These are phyloP conservation scores for Nothocercus julius DNA, from an alignment of 2,113 vertebrate species.

Conservation along the genomic window DNA sequence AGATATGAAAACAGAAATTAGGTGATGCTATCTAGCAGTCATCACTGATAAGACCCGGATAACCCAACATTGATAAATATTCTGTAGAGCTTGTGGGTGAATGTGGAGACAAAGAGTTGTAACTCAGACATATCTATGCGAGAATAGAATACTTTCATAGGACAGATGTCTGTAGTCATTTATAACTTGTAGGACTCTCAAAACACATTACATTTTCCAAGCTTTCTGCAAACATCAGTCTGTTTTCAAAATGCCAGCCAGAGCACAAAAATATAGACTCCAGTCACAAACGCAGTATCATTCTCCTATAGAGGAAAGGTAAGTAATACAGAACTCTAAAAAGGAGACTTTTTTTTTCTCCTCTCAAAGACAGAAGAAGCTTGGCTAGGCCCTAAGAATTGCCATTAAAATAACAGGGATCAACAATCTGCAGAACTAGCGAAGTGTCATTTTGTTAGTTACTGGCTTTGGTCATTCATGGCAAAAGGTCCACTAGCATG, in stretches of 20 bases:
- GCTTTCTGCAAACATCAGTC: background rate
- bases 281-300: background rate
- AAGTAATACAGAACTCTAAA: slow-evolving; percentile 7
- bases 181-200: background rate
- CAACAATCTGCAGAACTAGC: background rate
- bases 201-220: background rate
- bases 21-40: background rate
- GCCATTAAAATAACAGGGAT: background rate
- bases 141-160: background rate
- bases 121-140: background rate
- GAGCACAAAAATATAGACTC: background rate
- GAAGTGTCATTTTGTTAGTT: background rate
- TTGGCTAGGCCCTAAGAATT: background rate
- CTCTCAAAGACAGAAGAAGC: background rate
- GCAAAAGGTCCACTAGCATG: background rate
- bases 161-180: background rate
- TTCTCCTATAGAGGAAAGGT: background rate
- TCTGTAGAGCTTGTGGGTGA: background rate
- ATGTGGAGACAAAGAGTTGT: background rate
- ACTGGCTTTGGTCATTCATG: background rate
- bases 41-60: background rate
- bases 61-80: background rate
- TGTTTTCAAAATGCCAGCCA: slow-evolving; percentile 9
- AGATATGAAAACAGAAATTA: background rate
- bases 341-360: background rate